These are phyloP conservation scores for Chelidonichthys spinosus DNA, from an alignment of 2,797 vertebrate genomes.

Conservation along the genomic window DNA sequence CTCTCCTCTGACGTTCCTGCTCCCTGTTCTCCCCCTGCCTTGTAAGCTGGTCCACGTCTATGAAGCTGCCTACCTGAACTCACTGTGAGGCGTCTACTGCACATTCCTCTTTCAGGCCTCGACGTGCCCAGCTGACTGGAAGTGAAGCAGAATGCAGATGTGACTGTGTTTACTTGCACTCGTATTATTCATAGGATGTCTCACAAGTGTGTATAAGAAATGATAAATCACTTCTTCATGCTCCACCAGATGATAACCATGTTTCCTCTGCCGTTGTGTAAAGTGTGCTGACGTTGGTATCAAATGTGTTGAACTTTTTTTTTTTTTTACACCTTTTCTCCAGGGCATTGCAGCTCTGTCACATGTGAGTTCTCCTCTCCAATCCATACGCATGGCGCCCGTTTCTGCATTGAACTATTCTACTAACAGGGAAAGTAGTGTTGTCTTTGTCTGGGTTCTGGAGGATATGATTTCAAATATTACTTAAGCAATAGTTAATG, in stretches of 20 bases:
- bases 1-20: background rate
- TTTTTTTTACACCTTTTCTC: slow-evolving; percentile 38
- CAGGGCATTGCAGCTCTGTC: slow-evolving; percentile 82
- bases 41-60: background rate
- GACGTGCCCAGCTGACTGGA: slow-evolving; percentile 48
- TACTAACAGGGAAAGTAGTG: slow-evolving; percentile 41
- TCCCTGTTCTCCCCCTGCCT: slow-evolving; percentile 1
- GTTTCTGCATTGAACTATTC: background rate
- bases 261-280: slow-evolving; percentile 25
- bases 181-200: background rate
- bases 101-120: slow-evolving; percentile 76
- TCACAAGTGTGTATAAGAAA: slow-evolving; percentile 26
- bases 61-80: background rate
- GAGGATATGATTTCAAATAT: slow-evolving; percentile 18
- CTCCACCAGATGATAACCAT: slow-evolving; percentile 7
- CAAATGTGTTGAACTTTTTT: slow-evolving; percentile 48
- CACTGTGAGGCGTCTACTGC: slow-evolving; percentile 4
- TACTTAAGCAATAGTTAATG: too few species aligned
- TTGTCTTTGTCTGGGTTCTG: slow-evolving; percentile 17
- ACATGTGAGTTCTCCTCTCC: slow-evolving; percentile 83
- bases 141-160: slow-evolving; percentile 10
- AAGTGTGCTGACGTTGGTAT: slow-evolving; percentile 21
- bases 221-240: slow-evolving; percentile 12
- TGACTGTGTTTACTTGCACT: background rate
- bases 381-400: slow-evolving; percentile 29